These are phyloP conservation scores for Scarus forsteni DNA, from an alignment of 2,797 vertebrate genomes.

Conservation along the genomic window DNA sequence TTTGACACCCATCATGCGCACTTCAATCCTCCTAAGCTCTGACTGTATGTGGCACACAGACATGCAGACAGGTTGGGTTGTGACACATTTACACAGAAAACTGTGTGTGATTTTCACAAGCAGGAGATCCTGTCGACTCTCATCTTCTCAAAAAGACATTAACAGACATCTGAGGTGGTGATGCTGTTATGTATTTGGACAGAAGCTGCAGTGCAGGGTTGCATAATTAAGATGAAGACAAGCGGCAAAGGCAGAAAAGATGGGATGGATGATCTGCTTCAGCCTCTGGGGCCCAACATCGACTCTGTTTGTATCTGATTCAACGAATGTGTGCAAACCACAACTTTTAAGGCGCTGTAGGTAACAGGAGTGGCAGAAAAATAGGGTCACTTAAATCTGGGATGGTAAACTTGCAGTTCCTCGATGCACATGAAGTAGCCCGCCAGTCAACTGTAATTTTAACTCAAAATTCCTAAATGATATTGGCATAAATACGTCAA, in stretches of 20 bases:
- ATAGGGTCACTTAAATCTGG: too few species aligned
- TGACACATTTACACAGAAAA: conserved; percentile 70
- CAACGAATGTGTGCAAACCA: background rate
- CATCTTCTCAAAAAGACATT: conserved; percentile 73
- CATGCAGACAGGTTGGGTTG: conserved; percentile 64
- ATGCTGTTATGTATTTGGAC: conserved; percentile 71
- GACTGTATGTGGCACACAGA: conserved; percentile 69
- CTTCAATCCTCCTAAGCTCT: conserved; percentile 73
- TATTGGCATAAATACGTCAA: too few species aligned
- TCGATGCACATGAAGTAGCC: too few species aligned
- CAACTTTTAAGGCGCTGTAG: background rate
- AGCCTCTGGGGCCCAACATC: conserved; percentile 14
- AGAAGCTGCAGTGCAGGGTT: conserved; percentile 48
- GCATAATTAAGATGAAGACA: conserved; percentile 47
- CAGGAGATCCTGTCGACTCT: conserved; percentile 68
- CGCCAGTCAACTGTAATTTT: too few species aligned
- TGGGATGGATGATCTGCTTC: conserved; percentile 38
- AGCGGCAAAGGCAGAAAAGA: conserved; percentile 43
- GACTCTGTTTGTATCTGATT: conserved; percentile 12
- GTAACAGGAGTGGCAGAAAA: background rate
- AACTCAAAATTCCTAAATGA: too few species aligned
- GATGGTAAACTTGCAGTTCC: too few species aligned
- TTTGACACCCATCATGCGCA: conserved; percentile 68
- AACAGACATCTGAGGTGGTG: conserved; percentile 65
- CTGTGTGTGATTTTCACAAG: conserved; percentile 56